These are phyloP conservation scores for Gryon sp. DNA, from an alignment of 1,140 invertebrate genomes.

Conservation along the genomic window DNA sequence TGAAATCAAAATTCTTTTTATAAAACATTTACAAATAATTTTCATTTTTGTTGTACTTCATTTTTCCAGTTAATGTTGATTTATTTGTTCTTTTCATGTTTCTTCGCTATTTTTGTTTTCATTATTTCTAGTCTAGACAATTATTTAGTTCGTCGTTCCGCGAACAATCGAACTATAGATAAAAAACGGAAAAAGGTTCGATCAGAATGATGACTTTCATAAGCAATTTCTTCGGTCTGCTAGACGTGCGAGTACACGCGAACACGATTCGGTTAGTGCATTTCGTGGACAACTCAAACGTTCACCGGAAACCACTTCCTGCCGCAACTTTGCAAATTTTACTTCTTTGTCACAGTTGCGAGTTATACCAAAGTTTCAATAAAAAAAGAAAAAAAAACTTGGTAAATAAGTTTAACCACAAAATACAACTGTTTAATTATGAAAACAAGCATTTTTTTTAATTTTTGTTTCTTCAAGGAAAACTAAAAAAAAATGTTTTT, in stretches of 20 bases:
- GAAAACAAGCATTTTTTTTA: no score
- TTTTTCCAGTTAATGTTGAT: background rate
- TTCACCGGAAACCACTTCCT: conserved; percentile 60
- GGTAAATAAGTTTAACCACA: no score
- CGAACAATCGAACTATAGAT: conserved; percentile 2
- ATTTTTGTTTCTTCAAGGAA: no score
- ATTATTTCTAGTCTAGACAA: conserved; percentile 6
- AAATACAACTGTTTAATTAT: no score
- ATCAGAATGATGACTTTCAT: conserved; percentile 43
- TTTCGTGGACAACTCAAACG: conserved; percentile 51
- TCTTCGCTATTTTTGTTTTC: background rate
- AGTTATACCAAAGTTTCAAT: background rate
- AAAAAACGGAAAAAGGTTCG: conserved; percentile 22
- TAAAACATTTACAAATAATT: background rate
- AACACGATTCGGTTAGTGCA: conserved; percentile 34
- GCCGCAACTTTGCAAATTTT: conserved; percentile 32
- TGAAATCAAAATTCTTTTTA: background rate
- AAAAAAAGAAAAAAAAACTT: background rate
- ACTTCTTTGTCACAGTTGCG: conserved; percentile 31
- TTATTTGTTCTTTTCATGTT: background rate
- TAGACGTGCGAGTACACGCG: conserved; percentile 36
- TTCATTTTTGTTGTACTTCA: background rate
- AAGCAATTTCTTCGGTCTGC: conserved; percentile 45
- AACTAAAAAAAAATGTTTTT: no score
- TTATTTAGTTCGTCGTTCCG: conserved; percentile 5